Conservation (phyloP, 2,888 invertebrate species). For the Acanthosepion esculentum region DNA sequence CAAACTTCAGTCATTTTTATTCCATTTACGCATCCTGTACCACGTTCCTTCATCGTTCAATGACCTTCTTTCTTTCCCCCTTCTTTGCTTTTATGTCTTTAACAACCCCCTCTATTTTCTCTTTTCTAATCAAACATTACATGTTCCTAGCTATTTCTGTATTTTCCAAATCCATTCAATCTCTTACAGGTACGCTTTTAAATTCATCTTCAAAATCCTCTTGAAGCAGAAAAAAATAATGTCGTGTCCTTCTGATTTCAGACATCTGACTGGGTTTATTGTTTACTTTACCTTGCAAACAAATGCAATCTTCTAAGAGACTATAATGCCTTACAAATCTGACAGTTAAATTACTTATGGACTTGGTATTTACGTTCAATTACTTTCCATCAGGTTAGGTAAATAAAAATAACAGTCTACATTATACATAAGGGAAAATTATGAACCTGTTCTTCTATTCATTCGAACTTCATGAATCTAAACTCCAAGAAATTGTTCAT, state of each 20-base stretch:
- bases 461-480: too few species aligned
- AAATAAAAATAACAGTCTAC: neutral
- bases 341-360: neutral
- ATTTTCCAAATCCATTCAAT: neutral
- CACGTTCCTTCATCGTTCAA: too few species aligned
- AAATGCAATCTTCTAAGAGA: neutral
- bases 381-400: neutral
- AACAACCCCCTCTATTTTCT: accelerated
- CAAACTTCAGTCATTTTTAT: too few species aligned
- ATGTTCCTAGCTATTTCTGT: neutral
- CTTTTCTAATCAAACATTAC: neutral
- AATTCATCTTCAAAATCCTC: neutral
- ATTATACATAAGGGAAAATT: too few species aligned
- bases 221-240: neutral
- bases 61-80: too few species aligned
- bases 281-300: neutral
- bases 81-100: neutral
- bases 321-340: neutral
- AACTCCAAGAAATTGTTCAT: too few species aligned
- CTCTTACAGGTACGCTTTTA: neutral
- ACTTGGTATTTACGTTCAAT: neutral
- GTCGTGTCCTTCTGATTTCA: neutral
- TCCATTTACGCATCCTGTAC: too few species aligned
- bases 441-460: too few species aligned
- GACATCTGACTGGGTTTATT: neutral